Conservation (phyloP, 2,888 invertebrate genomes). For the Cheilosia impressa region DNA sequence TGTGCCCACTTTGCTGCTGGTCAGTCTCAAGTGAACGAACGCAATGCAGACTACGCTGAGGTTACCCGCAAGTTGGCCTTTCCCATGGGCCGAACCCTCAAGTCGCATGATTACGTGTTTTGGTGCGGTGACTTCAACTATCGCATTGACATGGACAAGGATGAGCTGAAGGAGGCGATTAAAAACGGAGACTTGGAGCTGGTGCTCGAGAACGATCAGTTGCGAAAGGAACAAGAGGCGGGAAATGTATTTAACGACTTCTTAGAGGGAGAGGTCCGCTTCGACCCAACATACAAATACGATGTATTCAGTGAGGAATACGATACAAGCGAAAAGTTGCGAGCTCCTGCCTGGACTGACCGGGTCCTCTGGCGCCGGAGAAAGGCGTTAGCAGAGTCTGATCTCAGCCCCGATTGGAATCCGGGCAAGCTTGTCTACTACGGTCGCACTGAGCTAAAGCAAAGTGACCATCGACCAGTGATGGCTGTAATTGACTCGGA, state of each 20-base stretch:
- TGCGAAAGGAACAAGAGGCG: conserved; percentile 90
- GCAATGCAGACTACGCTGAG: conserved; percentile 98
- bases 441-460: conserved; percentile 95
- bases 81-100: conserved; percentile 95
- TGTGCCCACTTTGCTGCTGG: conserved; percentile 99
- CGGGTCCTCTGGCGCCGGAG: conserved; percentile 96
- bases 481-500: conserved; percentile 95
- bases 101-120: conserved; percentile 98
- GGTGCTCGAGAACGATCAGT: conserved; percentile 94
- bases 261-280: conserved; percentile 94
- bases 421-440: conserved; percentile 94
- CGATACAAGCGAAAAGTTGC: conserved; percentile 98
- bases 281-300: conserved; percentile 99
- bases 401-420: conserved; percentile 87
- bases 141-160: conserved; percentile 97
- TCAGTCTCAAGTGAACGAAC: conserved; percentile 95
- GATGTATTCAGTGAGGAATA: conserved; percentile 99
- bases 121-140: conserved; percentile 99
- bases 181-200: conserved; percentile 86
- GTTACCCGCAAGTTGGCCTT: conserved; percentile 95
- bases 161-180: conserved; percentile 94
- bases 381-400: conserved; percentile 89
- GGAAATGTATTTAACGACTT: conserved; percentile 96
- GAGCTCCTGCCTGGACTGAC: conserved; percentile 99
- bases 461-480: conserved; percentile 98